Evolutionary conservation across 2,888 invertebrate species (phyloP), one percentile per base, ranked within the genome.

Genomic region (Diachrysia chrysitis): DNA sequence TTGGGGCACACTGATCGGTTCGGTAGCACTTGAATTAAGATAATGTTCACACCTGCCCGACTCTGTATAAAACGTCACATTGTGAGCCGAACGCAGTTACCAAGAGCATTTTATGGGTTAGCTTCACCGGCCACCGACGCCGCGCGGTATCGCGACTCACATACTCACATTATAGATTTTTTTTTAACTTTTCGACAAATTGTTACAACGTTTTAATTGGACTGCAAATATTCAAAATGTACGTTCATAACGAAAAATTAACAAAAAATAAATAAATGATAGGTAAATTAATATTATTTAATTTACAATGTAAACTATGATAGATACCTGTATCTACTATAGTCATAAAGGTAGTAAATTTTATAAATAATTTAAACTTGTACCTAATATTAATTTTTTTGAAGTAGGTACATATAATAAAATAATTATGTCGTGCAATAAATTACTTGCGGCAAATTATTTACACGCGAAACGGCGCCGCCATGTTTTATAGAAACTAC

Each of bases 41-140:
- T 95, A 94, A 95, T 93, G 90, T 93, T 95, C 92, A 92, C 95
- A 95, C 95, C 94, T 95, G 93, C 90, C 86, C 85, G 87, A 81
- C 81, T 88, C 85, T 85, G 88, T 89, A 89, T 89, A 90, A 85
- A 91, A 92, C 91, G 94, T 94, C 93, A 90, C 92, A 90, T 88
- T 89, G 88, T 87, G 86, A 87, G 85, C 83, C 84, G 85, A 86
- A 85, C 85, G 91, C 90, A 89, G 87, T 93, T 84, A 91, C 87
- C 84, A 89, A 85, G 85, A 81, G 79, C 87, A 83, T 84, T 93
- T 93, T 93, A 93, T 89, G 92, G 91, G 85, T 86, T 82, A 85
- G 83, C 85, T 79, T 58, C 78, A 76, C 48, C 78, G 73, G 68
- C 80, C 72, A 73, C 78, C 71, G 76, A 72, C 65, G 72, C 81